These are phyloP conservation scores for Gephyroberyx darwinii DNA, from an alignment of 2,797 vertebrate species.

Conservation along the genomic window DNA sequence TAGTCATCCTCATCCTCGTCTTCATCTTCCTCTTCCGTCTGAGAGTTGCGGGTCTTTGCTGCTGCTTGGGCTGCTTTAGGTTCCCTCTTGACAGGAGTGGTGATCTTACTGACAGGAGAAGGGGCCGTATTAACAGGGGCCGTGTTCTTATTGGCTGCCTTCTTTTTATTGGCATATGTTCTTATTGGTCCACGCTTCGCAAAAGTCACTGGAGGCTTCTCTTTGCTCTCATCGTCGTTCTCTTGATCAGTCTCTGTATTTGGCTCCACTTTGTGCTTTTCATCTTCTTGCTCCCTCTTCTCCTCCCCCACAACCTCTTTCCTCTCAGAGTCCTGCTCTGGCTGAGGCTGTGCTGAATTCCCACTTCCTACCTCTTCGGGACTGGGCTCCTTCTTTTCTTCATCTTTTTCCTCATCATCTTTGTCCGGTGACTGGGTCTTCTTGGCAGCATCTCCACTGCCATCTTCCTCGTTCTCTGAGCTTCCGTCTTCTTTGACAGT, in stretches of 20 bases:
- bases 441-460: conserved; percentile 33
- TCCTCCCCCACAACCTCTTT: conserved; percentile 67
- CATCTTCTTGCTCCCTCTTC: conserved; percentile 61
- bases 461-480: conserved; percentile 80
- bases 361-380: conserved; percentile 62
- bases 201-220: conserved; percentile 44
- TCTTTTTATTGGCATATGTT: conserved; percentile 78
- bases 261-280: conserved; percentile 21
- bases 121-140: conserved; percentile 33
- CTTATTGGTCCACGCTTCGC: conserved; percentile 69
- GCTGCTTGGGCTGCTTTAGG: conserved; percentile 41
- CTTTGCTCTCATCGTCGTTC: conserved; percentile 73
- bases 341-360: conserved; percentile 55
- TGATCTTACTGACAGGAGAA: conserved; percentile 45
- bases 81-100: conserved; percentile 70
- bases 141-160: conserved; percentile 68
- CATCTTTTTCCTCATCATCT: conserved; percentile 60
- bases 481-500: conserved; percentile 76
- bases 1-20: conserved; percentile 63
- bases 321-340: conserved; percentile 62
- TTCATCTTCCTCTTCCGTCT: conserved; percentile 42
- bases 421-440: conserved; percentile 25
- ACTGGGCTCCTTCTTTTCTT: conserved; percentile 55
- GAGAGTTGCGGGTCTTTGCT: conserved; percentile 52
- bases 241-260: conserved; percentile 34